Evolutionary conservation across 2,113 vertebrate species (phyloP).

Genomic region (Nesoenas mayeri): DNA sequence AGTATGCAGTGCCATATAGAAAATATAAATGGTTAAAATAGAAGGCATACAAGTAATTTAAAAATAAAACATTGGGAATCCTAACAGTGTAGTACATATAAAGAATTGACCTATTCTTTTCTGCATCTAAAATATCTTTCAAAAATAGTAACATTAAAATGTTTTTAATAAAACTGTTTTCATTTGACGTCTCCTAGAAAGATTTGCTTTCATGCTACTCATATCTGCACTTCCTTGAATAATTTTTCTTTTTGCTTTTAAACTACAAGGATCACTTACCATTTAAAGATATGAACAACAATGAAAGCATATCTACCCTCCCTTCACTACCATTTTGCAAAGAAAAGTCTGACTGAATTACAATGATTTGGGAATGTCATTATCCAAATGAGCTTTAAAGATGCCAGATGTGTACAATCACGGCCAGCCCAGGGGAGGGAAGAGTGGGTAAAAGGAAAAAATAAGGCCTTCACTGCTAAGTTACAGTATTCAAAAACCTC

Average conservation of each 20-base stretch:
- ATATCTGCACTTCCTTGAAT: neutral
- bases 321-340: neutral
- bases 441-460: neutral
- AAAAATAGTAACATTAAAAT: neutral
- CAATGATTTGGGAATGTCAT: neutral
- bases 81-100: neutral
- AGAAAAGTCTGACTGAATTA: neutral
- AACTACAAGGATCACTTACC: neutral
- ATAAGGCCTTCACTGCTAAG: neutral
- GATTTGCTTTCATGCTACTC: neutral
- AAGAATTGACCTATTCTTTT: neutral
- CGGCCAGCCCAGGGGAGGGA: neutral
- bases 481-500: neutral
- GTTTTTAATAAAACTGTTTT: neutral
- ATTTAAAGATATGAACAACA: neutral
- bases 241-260: neutral
- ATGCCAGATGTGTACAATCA: neutral
- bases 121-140: neutral
- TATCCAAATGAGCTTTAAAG: neutral
- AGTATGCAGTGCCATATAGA: neutral
- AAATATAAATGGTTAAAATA: neutral
- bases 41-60: neutral
- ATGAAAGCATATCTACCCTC: neutral
- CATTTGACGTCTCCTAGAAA: neutral
- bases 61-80: neutral